Percentiles rank a stretch among this genome's conserved stretches.
phyloP scores from a whole-genome alignment of 2,888 invertebrate species.

The Physocephala rufipes region DNA sequence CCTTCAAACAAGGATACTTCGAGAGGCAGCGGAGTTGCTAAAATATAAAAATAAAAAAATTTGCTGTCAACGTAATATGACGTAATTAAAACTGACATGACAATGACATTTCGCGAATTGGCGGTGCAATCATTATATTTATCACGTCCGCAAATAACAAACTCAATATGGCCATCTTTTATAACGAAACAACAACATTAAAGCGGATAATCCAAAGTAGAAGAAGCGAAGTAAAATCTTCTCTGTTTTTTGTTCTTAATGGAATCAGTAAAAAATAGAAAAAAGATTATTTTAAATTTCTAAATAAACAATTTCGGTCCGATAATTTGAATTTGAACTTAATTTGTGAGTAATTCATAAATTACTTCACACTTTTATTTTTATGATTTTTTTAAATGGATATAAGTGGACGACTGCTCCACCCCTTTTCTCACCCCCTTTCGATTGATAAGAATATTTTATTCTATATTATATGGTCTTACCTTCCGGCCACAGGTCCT shows the following conservation, averaged over 20 bases:
- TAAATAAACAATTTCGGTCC: no score
- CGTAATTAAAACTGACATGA: constrained; percentile 22
- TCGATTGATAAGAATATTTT: no score
- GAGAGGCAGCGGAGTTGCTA: not conserved
- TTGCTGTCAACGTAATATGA: constrained; percentile 25
- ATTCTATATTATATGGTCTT: no score
- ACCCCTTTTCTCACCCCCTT: no score
- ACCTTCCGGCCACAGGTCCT: not conserved
- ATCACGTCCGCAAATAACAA: constrained; percentile 11
- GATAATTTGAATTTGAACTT: no score
- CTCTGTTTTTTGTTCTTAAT: not conserved
- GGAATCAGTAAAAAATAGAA: no score
- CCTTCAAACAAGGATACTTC: not conserved
- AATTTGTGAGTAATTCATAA: no score
- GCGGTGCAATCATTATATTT: constrained; percentile 21
- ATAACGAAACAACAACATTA: not conserved
- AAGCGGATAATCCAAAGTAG: not conserved
- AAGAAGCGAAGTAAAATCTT: not conserved
- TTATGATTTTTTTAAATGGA: no score
- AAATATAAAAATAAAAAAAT: constrained; percentile 4
- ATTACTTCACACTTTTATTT: no score
- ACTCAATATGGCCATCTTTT: not conserved
- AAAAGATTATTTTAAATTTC: no score
- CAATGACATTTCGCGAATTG: constrained; percentile 26
- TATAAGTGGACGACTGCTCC: no score